Percentiles rank a stretch among this genome's conserved stretches.
Conservation (phyloP, 1,140 invertebrate species). For the Pissodes strobi region DNA sequence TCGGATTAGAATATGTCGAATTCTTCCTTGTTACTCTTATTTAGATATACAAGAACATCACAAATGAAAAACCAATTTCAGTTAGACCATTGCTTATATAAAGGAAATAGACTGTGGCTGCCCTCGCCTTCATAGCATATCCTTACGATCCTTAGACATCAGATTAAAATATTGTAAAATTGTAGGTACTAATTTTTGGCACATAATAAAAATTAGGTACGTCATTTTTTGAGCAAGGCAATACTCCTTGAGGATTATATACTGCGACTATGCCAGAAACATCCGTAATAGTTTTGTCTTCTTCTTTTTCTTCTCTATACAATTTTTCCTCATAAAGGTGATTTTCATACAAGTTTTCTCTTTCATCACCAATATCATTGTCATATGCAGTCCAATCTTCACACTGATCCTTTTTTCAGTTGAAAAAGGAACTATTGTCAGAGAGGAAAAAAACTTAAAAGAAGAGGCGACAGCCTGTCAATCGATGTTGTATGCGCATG, state of each 20-base stretch:
- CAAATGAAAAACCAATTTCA: too few relatives aligned
- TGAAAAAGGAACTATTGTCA: constrained; percentile 52
- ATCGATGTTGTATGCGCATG: too few relatives aligned
- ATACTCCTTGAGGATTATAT: constrained; percentile 37
- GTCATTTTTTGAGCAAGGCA: constrained; percentile 34
- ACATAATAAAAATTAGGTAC: constrained; percentile 42
- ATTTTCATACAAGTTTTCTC: too few relatives aligned
- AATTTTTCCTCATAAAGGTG: constrained; percentile 49
- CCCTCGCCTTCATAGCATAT: too few relatives aligned
- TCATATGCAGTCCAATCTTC: constrained; percentile 50
- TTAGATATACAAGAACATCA: too few relatives aligned
- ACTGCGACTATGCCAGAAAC: constrained; percentile 20
- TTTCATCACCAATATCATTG: constrained; percentile 41
- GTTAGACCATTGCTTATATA: too few relatives aligned
- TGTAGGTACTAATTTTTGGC: constrained; percentile 43
- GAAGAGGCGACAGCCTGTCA: too few relatives aligned
- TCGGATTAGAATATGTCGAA: too few relatives aligned
- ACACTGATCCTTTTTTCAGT: constrained; percentile 54
- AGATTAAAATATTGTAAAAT: too few relatives aligned
- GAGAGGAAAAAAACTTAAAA: constrained; percentile 49
- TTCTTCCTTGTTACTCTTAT: too few relatives aligned
- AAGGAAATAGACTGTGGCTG: too few relatives aligned
- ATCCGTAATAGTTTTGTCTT: constrained; percentile 31
- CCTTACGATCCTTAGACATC: too few relatives aligned
- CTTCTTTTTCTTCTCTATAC: not conserved